Base-by-base conservation (phyloP, 2,797 vertebrate species). In the Mallotus villosus region DNA sequence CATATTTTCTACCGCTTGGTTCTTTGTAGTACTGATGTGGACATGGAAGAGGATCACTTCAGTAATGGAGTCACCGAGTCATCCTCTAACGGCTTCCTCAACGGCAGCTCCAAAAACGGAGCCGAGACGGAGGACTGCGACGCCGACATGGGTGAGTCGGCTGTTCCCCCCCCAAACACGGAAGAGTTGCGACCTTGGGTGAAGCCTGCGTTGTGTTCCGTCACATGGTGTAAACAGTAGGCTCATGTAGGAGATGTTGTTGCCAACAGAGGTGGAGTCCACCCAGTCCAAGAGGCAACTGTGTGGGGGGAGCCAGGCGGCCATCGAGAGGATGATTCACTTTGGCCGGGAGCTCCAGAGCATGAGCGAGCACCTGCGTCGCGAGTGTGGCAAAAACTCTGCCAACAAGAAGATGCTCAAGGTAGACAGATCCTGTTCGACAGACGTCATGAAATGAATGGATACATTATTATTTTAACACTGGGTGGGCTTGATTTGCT, bases 11-110 rank as follows among this genome's bases (percentile, higher is more conserved):
- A 5, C 51, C 51, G 2, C 5, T 55, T 63, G 22, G 3, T 25
- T 46, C 24, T 19, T 17, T 16, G 4, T 80, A 95, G 95, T 91
- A 95, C 92, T 82, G 97, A 99, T 74, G 92, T 98, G 91, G 97
- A 99, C 53, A 99, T 99, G 97, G 97, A 99, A 90, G 95, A 96
- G 65, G 97, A 99, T 90, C 97, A 98, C 91, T 97, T 97, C 91
- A 95, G 94, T 91, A 99, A 99, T 78, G 97, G 97, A 70, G 94
- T 99, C 86, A 93, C 96, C 64, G 97, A 97, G 83, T 94, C 96
- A 3, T 96, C 97, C 86, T 96, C 97, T 84, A 99, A 99, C 77
- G 97, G 97, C 89, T 98, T 99, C 91, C 93, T 99, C 90, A 99
- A 99, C 74, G 97, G 97, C 90, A 96, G 95, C 93, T 94, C 95